Evolutionary conservation across 2,113 vertebrate genomes (phyloP), one percentile per base, ranked within the genome.

Genomic region (Heteronetta atricapilla): DNA sequence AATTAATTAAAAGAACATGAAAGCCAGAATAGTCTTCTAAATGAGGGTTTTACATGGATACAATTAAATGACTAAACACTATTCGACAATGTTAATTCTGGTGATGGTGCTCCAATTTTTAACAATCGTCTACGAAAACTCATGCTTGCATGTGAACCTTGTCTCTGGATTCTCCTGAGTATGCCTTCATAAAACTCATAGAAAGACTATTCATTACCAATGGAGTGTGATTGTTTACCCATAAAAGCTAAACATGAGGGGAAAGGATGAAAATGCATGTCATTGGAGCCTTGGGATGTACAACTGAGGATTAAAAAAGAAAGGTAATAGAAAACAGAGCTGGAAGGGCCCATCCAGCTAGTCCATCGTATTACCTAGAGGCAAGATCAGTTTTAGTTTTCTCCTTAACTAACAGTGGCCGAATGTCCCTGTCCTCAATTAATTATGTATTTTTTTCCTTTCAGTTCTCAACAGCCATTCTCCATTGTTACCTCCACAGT

Each of bases 271-370:
- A 91, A 91, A 91, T 0, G 8, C 42, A 10, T 48, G n/a, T 56
- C 93, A 88, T 31, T 86, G 73, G 48, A 90, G 82, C 73, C 69
- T 75, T 75, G 80, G 90, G 89, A 93, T 60, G 42, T 52, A 55
- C n/a, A 66, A 20, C 56, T 72, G 29, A 34, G 26, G n/a, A 91
- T 88, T 86, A 59, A 86, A 93, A 88, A 89, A 63, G 52, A 70
- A 84, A 93, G 0, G 5, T 70, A 81, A 88, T 10, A 86, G 44
- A 66, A 94, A 91, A 86, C 3, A 70, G 48, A 93, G 56, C 76
- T 55, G 63, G n/a, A n/a, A 91, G 13, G 31, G 68, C 93, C 77
- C 60, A 93, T 34, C 28, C 79, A 86, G 33, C 28, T 83, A 66
- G 82, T 67, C 56, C 72, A 76, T 66, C 16, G 10, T 48, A 26